These are phyloP conservation scores for Charina bottae DNA, from an alignment of 2,113 vertebrate species.

Conservation along the genomic window DNA sequence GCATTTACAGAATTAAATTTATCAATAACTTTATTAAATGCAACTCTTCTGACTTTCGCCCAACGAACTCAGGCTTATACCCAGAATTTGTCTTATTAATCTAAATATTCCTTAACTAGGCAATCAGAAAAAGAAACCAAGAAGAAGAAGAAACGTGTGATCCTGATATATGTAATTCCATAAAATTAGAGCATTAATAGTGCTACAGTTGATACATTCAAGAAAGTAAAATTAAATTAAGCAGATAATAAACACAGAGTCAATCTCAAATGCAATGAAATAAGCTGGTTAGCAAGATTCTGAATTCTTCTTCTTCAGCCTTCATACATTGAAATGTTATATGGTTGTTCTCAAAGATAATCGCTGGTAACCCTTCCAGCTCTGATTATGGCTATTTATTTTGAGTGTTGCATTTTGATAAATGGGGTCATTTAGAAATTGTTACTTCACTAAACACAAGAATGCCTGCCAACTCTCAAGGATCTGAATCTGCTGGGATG, in stretches of 20 bases:
- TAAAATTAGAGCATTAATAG: background rate
- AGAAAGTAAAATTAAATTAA: background rate
- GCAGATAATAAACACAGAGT: background rate
- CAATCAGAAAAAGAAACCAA: background rate
- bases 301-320: background rate
- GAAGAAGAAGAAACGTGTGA: background rate
- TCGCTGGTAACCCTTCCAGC: background rate
- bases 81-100: background rate
- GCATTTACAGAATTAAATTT: slow-evolving; percentile 29
- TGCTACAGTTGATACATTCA: background rate
- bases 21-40: background rate
- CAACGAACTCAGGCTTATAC: background rate
- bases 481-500: background rate
- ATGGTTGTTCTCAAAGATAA: background rate
- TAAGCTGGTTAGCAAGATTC: background rate
- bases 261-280: background rate
- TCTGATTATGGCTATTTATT: background rate
- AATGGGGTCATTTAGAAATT: background rate
- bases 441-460: background rate
- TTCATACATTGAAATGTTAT: background rate
- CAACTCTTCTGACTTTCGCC: background rate
- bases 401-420: background rate
- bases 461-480: background rate
- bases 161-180: background rate
- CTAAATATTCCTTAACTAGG: background rate